phyloP scores from a whole-genome alignment of 2,888 invertebrate genomes.

The Malthinus seriepunctatus region DNA sequence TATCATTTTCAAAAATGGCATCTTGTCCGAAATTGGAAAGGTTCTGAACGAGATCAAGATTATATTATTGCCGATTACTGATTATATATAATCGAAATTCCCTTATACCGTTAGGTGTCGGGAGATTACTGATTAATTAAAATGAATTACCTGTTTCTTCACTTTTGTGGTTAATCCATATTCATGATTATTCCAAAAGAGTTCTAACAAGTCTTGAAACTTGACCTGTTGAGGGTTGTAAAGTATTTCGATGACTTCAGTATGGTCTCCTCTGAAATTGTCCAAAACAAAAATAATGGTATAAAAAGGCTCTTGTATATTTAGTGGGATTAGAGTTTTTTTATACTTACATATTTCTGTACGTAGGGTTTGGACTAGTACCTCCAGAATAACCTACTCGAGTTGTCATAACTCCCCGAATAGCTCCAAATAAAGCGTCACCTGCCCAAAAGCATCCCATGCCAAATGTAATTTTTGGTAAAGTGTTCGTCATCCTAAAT shows the following conservation, averaged over 20 bases:
- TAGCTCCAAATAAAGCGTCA: constrained; percentile 80
- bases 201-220: constrained; percentile 74
- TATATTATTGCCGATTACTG: too few relatives aligned
- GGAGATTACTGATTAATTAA: background rate
- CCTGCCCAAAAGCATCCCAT: constrained; percentile 96
- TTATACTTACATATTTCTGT: constrained; percentile 78
- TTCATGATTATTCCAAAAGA: constrained; percentile 94
- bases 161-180: constrained; percentile 79
- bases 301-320: too few relatives aligned
- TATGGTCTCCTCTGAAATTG: constrained; percentile 83
- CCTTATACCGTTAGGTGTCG: too few relatives aligned
- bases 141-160: constrained; percentile 70
- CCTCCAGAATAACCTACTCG: constrained; percentile 94
- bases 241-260: constrained; percentile 90
- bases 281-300: too few relatives aligned
- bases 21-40: too few relatives aligned
- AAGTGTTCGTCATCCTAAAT: constrained; percentile 32
- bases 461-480: constrained; percentile 82
- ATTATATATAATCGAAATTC: too few relatives aligned
- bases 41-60: too few relatives aligned
- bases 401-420: constrained; percentile 80
- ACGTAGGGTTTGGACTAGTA: constrained; percentile 76
- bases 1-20: too few relatives aligned
- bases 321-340: too few relatives aligned
- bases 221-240: constrained; percentile 79